A percentile compares a stretch with the other conserved stretches of the same genome.
Evolutionary conservation across 2,797 vertebrate genomes (phyloP).

Genomic region (Geotrypetes seraphini): DNA sequence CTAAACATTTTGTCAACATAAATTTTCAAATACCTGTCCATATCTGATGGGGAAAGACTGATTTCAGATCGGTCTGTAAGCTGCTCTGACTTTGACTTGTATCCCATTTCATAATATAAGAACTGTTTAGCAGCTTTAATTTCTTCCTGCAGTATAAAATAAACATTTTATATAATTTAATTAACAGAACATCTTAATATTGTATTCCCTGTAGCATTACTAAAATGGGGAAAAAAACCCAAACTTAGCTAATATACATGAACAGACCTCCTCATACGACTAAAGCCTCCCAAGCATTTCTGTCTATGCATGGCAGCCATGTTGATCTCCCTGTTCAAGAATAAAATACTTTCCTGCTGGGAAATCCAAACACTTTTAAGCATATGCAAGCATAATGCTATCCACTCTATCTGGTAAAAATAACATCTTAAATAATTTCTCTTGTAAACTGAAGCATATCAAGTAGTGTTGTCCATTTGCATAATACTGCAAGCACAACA

Average conservation of each 20-base stretch:
- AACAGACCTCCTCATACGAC: too few relatives aligned
- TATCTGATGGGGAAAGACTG: conserved; percentile 67
- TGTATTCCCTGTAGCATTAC: too few relatives aligned
- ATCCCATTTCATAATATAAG: conserved; percentile 92
- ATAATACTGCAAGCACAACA: neutral
- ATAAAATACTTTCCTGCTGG: neutral
- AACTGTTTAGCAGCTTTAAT: conserved; percentile 75
- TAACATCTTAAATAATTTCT: too few relatives aligned
- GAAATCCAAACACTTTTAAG: too few relatives aligned
- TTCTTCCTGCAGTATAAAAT: conserved; percentile 59
- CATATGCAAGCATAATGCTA: too few relatives aligned
- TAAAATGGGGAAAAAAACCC: too few relatives aligned
- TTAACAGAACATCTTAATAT: too few relatives aligned
- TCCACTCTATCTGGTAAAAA: too few relatives aligned
- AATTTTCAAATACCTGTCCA: conserved; percentile 63
- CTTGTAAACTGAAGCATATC: neutral
- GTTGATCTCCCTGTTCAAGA: neutral
- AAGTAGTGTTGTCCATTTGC: neutral
- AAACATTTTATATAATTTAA: too few relatives aligned
- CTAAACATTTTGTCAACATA: too few relatives aligned
- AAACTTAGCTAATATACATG: too few relatives aligned
- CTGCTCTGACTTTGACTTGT: conserved; percentile 86
- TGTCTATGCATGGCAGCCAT: neutral
- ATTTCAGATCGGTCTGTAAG: conserved; percentile 80
- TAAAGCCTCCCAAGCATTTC: too few relatives aligned